Percentiles rank a stretch among this genome's conserved stretches.
phyloP scores from a whole-genome alignment of 2,113 vertebrate species.

The Okapia johnstoni region DNA sequence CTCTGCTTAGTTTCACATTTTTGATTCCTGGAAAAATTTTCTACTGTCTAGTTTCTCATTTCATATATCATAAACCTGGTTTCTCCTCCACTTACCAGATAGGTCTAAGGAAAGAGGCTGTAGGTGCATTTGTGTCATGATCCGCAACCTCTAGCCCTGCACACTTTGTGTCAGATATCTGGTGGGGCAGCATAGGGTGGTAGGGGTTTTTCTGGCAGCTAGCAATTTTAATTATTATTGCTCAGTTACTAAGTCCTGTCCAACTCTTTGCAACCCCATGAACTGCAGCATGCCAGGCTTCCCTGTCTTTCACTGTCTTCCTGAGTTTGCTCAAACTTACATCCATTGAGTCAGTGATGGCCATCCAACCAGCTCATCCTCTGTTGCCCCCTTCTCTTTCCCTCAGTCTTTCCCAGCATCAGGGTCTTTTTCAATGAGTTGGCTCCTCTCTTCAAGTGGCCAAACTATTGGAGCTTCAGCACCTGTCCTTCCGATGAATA shows the following conservation, averaged over 20 bases:
- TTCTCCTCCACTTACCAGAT: not conserved
- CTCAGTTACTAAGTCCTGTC: not conserved
- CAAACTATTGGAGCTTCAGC: not conserved
- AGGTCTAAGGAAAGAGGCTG: not conserved
- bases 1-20: constrained; percentile 16
- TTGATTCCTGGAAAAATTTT: not conserved
- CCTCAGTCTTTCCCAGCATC: not conserved
- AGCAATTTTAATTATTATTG: not conserved
- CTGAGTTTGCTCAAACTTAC: not conserved
- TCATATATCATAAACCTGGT: not conserved
- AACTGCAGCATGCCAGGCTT: not conserved
- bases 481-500: not conserved
- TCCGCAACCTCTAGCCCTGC: not conserved
- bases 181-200: not conserved
- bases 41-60: not conserved
- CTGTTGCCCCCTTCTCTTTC: not conserved
- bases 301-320: not conserved
- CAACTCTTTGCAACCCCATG: not conserved
- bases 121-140: not conserved
- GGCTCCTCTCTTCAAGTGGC: not conserved
- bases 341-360: not conserved
- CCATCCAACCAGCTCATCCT: not conserved
- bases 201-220: not conserved
- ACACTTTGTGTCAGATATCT: not conserved
- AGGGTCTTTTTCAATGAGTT: not conserved